A percentile compares a stretch with the other conserved stretches of the same genome.
phyloP scores from a whole-genome alignment of 2,888 invertebrate species.

The Syrista parreyssii region DNA sequence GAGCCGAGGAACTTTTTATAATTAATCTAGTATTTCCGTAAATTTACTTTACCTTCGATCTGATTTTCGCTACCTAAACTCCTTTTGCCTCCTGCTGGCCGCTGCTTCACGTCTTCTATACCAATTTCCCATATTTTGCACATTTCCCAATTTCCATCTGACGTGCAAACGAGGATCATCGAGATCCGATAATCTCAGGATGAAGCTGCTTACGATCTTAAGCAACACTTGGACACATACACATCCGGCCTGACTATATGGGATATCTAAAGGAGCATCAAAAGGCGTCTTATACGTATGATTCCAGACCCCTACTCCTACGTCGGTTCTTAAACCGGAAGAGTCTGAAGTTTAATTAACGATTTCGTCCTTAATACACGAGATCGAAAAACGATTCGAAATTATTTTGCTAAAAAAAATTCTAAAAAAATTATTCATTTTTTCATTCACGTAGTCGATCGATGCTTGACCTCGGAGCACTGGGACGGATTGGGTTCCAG shows the following conservation, averaged over 20 bases:
- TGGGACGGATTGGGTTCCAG: neutral
- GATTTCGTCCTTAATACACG: neutral
- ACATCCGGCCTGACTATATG: neutral
- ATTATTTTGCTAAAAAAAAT: neutral
- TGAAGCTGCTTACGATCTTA: neutral
- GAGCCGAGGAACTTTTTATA: conserved; percentile 23
- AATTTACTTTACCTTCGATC: neutral
- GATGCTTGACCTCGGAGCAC: too few relatives aligned
- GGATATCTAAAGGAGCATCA: neutral
- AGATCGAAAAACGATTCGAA: neutral
- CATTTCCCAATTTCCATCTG: neutral
- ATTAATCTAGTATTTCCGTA: conserved; percentile 23
- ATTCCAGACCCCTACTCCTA: neutral
- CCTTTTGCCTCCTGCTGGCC: neutral
- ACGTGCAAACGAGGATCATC: neutral
- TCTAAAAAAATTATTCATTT: too few relatives aligned
- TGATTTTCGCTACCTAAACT: neutral
- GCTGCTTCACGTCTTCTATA: neutral
- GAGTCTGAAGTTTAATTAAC: neutral
- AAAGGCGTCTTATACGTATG: neutral
- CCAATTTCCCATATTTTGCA: neutral
- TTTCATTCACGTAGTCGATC: too few relatives aligned
- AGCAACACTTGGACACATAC: neutral
- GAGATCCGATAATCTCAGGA: neutral
- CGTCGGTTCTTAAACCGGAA: neutral